phyloP scores from a whole-genome alignment of 2,113 vertebrate species.

The Echinops telfairi region DNA sequence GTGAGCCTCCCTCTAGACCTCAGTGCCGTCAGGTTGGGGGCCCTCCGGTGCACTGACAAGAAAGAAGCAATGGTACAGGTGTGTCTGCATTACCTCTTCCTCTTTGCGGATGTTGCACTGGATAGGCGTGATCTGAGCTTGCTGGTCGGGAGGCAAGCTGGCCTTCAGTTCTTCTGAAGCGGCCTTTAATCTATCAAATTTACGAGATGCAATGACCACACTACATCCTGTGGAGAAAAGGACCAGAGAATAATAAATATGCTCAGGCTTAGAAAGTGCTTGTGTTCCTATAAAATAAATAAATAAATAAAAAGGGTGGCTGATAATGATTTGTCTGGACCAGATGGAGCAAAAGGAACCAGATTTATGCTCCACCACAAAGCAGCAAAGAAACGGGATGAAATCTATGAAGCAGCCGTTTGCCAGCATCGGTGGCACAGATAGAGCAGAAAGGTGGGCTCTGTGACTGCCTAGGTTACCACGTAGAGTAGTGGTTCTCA shows the following conservation, averaged over 20 bases:
- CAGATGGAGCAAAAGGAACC: not conserved
- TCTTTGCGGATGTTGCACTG: conserved; percentile 94
- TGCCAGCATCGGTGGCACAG: not conserved
- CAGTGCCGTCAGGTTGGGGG: not conserved
- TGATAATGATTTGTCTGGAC: not conserved
- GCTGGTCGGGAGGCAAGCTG: conserved; percentile 82
- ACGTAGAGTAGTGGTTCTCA: not conserved
- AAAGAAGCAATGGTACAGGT: not conserved
- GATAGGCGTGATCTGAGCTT: conserved; percentile 88
- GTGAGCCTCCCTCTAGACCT: not conserved
- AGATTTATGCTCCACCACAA: not conserved
- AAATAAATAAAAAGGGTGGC: not conserved
- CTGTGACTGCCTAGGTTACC: not conserved
- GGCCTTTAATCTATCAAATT: conserved; percentile 89
- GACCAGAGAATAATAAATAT: conserved; percentile 19
- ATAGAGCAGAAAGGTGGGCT: not conserved
- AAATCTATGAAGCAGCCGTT: not conserved
- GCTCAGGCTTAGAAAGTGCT: not conserved
- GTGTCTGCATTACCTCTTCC: conserved; percentile 89
- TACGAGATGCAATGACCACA: conserved; percentile 95
- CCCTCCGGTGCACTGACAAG: not conserved
- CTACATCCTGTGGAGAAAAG: conserved; percentile 89
- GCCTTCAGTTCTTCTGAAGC: conserved; percentile 89
- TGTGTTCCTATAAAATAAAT: not conserved
- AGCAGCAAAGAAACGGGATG: not conserved